Percentiles rank a stretch among this genome's conserved stretches.
Evolutionary conservation across 1,140 invertebrate species (phyloP).

Genomic region (Stenopsyche tienmushanensis): DNA sequence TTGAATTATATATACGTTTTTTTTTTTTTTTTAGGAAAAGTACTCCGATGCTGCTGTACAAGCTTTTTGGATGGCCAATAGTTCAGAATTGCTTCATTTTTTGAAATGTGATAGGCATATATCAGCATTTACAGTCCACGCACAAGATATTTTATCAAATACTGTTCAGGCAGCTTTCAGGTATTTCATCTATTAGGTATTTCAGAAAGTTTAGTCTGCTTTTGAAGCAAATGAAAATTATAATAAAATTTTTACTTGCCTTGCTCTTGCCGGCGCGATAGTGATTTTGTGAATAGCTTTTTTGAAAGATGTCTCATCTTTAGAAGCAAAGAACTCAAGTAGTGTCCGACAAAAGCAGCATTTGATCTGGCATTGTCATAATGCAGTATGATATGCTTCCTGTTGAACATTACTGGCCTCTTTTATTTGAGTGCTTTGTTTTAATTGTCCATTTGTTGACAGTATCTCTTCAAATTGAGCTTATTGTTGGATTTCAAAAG

Average conservation of each 20-base stretch:
- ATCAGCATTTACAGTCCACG: slow-evolving; percentile 85
- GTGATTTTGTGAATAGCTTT: not conserved
- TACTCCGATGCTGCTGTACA: slow-evolving; percentile 80
- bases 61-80: slow-evolving; percentile 96
- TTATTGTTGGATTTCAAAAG: no score
- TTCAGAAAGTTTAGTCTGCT: not conserved
- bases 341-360: no score
- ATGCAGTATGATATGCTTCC: no score
- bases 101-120: slow-evolving; percentile 93
- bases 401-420: no score
- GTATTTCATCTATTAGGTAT: slow-evolving; percentile 40
- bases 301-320: no score
- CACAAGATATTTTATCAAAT: slow-evolving; percentile 90
- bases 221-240: not conserved
- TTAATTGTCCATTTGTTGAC: no score
- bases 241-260: not conserved
- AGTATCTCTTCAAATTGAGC: no score
- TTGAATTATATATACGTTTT: not conserved
- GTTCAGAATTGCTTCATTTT: slow-evolving; percentile 93
- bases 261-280: no score
- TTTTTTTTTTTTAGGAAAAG: slow-evolving; percentile 61
- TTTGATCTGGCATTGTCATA: no score
- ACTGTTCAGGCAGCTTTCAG: slow-evolving; percentile 89
- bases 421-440: no score
- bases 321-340: no score